Evolutionary conservation across 92 coral and sea anemone genomes (phyloP).

Genomic region (Porites divaricata): DNA sequence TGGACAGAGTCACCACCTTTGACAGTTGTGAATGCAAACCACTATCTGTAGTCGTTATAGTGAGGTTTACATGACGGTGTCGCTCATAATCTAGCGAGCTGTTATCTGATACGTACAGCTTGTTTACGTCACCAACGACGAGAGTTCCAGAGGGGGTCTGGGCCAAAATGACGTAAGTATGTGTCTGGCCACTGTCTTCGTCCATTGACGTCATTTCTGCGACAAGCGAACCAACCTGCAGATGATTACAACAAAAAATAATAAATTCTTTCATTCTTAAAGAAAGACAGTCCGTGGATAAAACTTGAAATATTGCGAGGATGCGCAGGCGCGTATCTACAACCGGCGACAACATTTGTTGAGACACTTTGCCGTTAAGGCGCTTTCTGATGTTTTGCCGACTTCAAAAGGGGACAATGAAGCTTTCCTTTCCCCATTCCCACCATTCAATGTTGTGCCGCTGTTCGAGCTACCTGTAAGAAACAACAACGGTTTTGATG

Average conservation of each 20-base stretch:
- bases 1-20: conserved; percentile 57
- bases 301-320: too few relatives aligned
- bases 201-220: conserved; percentile 68
- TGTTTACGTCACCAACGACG: conserved; percentile 38
- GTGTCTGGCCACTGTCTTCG: conserved; percentile 69
- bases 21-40: conserved; percentile 61
- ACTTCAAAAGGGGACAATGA: too few relatives aligned
- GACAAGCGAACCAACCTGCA: conserved; percentile 53
- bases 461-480: too few relatives aligned
- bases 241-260: neutral
- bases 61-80: conserved; percentile 55
- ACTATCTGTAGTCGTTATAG: conserved; percentile 73
- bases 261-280: neutral
- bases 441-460: too few relatives aligned
- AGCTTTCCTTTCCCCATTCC: too few relatives aligned
- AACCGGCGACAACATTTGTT: too few relatives aligned
- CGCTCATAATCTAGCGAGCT: conserved; percentile 56
- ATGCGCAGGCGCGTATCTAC: too few relatives aligned
- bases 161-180: conserved; percentile 63
- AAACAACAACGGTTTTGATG: too few relatives aligned
- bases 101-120: conserved; percentile 62
- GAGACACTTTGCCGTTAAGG: too few relatives aligned
- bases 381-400: too few relatives aligned
- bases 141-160: conserved; percentile 68
- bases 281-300: neutral